Conservation (phyloP, 2,888 invertebrate genomes). For the Drosophila flavopinicola region DNA sequence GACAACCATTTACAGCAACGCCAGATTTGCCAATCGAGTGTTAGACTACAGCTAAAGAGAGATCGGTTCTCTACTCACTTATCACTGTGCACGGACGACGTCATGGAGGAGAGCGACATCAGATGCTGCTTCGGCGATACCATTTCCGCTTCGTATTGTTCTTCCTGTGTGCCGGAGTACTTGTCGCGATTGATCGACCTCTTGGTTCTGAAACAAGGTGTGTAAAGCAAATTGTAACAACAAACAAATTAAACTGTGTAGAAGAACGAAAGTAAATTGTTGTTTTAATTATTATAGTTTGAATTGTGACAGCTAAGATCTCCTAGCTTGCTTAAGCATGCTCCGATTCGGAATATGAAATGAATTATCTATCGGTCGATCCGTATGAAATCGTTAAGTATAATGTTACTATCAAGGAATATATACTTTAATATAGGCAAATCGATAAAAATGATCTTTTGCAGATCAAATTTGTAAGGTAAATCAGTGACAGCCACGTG, state of each 20-base stretch:
- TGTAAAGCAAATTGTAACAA: conserved; percentile 20
- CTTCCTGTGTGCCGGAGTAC: conserved; percentile 74
- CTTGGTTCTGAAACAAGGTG: conserved; percentile 84
- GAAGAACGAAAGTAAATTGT: conserved; percentile 27
- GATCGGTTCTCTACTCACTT: conserved; percentile 56
- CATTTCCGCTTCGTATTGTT: conserved; percentile 59
- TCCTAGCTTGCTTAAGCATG: background rate
- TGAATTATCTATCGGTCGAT: no score
- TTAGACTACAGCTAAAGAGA: conserved; percentile 25
- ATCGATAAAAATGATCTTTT: no score
- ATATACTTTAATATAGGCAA: no score
- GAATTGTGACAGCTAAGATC: background rate
- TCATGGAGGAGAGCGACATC: conserved; percentile 70
- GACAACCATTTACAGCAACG: conserved; percentile 62
- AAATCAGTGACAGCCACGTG: no score
- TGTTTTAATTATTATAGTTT: background rate
- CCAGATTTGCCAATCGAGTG: conserved; percentile 60
- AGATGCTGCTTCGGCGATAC: conserved; percentile 49
- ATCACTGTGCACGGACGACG: conserved; percentile 71
- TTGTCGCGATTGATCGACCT: conserved; percentile 87
- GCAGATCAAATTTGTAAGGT: no score
- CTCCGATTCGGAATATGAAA: no score
- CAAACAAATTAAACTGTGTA: conserved; percentile 16
- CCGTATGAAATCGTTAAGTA: no score
- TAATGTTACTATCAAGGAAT: no score